Conservation (phyloP, 1,140 invertebrate species). For the Psilanteris sp. region DNA sequence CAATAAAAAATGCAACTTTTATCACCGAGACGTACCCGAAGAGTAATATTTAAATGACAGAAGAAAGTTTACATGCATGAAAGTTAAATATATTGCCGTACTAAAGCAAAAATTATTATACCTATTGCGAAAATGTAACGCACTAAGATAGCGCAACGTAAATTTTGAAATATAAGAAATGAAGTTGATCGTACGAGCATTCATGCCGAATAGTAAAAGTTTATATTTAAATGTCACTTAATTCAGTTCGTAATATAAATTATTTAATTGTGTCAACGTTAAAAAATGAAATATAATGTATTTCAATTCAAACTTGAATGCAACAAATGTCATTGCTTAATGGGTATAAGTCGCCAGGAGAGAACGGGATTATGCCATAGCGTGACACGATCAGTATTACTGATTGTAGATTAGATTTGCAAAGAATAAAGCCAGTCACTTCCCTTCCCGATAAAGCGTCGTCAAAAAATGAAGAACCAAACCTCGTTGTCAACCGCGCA, state of each 20-base stretch:
- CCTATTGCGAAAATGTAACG: slow-evolving; percentile 39
- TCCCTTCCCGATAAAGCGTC: slow-evolving; percentile 49
- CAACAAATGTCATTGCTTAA: slow-evolving; percentile 50
- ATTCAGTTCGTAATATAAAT: slow-evolving; percentile 17
- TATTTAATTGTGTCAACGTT: slow-evolving; percentile 8
- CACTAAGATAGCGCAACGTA: slow-evolving; percentile 43
- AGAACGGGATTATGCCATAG: slow-evolving; percentile 57
- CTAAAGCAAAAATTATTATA: slow-evolving; percentile 50
- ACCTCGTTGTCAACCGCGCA: slow-evolving; percentile 30
- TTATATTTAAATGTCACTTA: slow-evolving; percentile 13
- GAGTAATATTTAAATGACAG: slow-evolving; percentile 45
- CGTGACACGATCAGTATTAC: slow-evolving; percentile 68
- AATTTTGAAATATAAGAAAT: slow-evolving; percentile 28
- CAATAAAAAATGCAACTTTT: slow-evolving; percentile 56
- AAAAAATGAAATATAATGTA: slow-evolving; percentile 14
- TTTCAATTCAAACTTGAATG: slow-evolving; percentile 36
- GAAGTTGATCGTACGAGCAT: slow-evolving; percentile 9
- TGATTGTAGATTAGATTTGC: slow-evolving; percentile 69
- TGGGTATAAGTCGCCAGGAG: slow-evolving; percentile 39
- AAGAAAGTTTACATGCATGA: slow-evolving; percentile 55
- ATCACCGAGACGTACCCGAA: slow-evolving; percentile 24
- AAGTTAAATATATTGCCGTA: slow-evolving; percentile 45
- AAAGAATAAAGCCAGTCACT: slow-evolving; percentile 70
- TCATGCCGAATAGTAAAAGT: not conserved
- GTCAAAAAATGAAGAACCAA: slow-evolving; percentile 51